Evolutionary conservation across 1,140 invertebrate species (phyloP), one percentile per base, ranked within the genome.

Genomic region (Notospermus geniculatus): DNA sequence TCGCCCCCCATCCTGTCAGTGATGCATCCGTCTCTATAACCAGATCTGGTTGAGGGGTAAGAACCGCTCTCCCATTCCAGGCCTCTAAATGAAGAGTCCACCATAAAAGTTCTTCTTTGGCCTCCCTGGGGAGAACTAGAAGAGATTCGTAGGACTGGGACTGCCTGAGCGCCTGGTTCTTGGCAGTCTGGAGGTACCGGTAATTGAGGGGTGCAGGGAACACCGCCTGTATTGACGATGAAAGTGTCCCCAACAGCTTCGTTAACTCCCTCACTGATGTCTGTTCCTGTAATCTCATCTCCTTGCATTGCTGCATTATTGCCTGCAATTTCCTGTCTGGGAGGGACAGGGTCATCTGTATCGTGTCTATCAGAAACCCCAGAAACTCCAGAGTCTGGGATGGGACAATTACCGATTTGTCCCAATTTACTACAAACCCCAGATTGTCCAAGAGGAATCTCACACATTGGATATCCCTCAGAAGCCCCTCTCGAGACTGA

Each of bases 21-120:
- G 61, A 63, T 15, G 61, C 61, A 58, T 63, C 61, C 1, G 28
- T 62, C 19, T 57, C 53, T 36, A 62, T 46, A 0, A 57, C 22
- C 17, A 62, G 17, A 36, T 63, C 29, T 53, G 55, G 61, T 5
- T 41, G 15, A 22, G 59, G 43, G n/a, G 29, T 50, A 36, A 63
- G 5, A 15, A 63, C 58, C 54, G 50, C 27, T 58, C 17, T 55
- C 39, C 52, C 13, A 59, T n/a, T n/a, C n/a, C n/a, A n/a, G n/a
- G n/a, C n/a, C n/a, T n/a, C n/a, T n/a, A n/a, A n/a, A n/a, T n/a
- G n/a, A n/a, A n/a, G n/a, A n/a, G n/a, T n/a, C n/a, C n/a, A n/a
- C n/a, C n/a, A n/a, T n/a, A n/a, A n/a, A n/a, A n/a, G n/a, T n/a
- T n/a, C n/a, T n/a, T n/a, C n/a, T n/a, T n/a, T n/a, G n/a, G n/a